Evolutionary conservation across 2,797 vertebrate genomes (phyloP), one percentile per base, ranked within the genome.

Genomic region (Parotocinclus haroldoi): DNA sequence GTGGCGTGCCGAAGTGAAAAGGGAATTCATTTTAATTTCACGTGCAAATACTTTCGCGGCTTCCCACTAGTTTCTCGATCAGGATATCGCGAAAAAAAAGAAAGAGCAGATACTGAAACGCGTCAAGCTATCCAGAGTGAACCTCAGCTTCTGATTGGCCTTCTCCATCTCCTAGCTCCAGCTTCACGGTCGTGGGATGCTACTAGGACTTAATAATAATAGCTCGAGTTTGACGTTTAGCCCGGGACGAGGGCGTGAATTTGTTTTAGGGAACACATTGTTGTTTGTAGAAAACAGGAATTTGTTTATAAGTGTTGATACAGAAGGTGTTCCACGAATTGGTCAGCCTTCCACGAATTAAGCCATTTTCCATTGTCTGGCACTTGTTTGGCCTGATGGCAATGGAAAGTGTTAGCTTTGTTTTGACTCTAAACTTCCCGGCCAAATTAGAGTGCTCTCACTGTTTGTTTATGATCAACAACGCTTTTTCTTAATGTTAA

Each of bases 1-100:
- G 71, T 61, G 51, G 55, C 53, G 56, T 70, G 73, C 64, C 85
- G 86, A 84, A 85, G 77, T 78, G 83, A 85, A 89, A 83, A 72
- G 59, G 73, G 80, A 85, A 81, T 87, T 86, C 72, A 82, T 86
- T 89, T 87, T 86, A 88, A 82, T 78, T 79, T 87, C 81, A 78
- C 88, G 85, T 83, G 80, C 79, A 88, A 87, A 90, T 84, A 78
- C 78, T 84, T 88, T 82, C 84, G 77, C 79, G 50, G 68, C 81
- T 79, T 87, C 70, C 77, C 77, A 76, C 72, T 69, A 79, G 78
- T 78, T 89, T 85, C 80, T 81, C 68, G 87, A 89, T 81, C 84
- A 79, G 74, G 72, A 75, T 52, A 71, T 62, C 83, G 63, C 76
- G 68, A 84, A 82, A 79, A 54, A 79, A 54, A 50, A 57, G 58